phyloP scores from a whole-genome alignment of 1,140 invertebrate species.

The Triops cancriformis region DNA sequence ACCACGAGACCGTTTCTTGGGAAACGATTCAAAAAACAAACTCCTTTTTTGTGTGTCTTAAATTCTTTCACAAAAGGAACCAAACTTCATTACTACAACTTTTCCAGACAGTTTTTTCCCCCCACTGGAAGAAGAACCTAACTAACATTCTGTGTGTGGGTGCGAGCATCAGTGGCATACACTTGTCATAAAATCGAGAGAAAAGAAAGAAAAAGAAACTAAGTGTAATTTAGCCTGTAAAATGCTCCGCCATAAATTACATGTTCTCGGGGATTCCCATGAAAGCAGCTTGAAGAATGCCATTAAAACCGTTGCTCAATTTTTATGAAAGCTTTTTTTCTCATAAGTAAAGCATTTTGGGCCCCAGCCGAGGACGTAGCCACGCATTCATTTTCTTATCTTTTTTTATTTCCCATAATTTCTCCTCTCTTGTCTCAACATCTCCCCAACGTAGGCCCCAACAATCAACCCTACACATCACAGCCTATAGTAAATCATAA shows the following conservation, averaged over 20 bases:
- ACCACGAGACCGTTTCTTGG: neutral
- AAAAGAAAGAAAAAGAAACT: no score
- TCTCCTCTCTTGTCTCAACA: neutral
- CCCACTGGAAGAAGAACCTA: neutral
- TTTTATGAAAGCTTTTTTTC: neutral
- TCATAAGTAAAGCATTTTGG: neutral
- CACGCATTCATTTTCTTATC: neutral
- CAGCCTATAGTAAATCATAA: no score
- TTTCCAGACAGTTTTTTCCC: neutral
- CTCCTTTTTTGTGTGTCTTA: neutral
- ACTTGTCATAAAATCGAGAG: neutral
- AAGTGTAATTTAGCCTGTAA: neutral
- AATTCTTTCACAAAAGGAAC: no score
- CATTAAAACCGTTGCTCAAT: constrained; percentile 5
- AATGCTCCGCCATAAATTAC: neutral
- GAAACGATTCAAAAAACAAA: neutral
- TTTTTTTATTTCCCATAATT: neutral
- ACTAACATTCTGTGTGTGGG: neutral
- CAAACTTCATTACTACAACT: neutral
- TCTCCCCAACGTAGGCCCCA: no score
- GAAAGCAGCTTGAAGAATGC: neutral
- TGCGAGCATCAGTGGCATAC: neutral
- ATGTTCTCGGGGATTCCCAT: neutral
- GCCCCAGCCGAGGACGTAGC: neutral
- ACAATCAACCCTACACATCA: no score